A percentile compares a stretch with the other conserved stretches of the same genome.
Conservation (phyloP, 2,797 vertebrate genomes). For the Denticeps clupeoides region DNA sequence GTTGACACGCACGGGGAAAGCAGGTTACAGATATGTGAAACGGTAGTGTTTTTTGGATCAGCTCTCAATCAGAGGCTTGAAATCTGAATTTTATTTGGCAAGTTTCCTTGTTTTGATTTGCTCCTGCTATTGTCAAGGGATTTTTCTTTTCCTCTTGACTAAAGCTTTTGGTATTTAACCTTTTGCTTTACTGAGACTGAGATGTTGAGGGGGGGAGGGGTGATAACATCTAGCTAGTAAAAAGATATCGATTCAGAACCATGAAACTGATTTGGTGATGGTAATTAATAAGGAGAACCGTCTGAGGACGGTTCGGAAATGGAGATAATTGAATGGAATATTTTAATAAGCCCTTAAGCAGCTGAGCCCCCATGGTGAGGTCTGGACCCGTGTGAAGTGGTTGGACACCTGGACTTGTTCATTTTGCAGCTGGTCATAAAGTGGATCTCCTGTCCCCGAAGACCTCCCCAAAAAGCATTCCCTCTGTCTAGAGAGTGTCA, state of each 20-base stretch:
- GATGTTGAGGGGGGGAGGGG: too few relatives aligned
- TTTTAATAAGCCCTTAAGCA: constrained; percentile 49
- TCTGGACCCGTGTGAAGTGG: constrained; percentile 48
- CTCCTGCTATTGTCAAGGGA: too few relatives aligned
- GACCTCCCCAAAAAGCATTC: constrained; percentile 25
- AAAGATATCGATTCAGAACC: too few relatives aligned
- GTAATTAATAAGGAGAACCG: constrained; percentile 55
- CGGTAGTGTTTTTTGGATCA: constrained; percentile 20
- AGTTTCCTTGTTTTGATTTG: constrained; percentile 12
- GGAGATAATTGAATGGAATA: constrained; percentile 60
- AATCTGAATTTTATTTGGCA: constrained; percentile 15
- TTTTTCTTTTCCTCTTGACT: too few relatives aligned
- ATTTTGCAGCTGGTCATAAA: constrained; percentile 62
- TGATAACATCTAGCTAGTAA: too few relatives aligned
- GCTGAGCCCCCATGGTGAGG: constrained; percentile 55
- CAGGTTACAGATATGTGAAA: constrained; percentile 24
- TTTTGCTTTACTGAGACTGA: too few relatives aligned
- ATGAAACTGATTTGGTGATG: constrained; percentile 25
- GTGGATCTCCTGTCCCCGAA: constrained; percentile 51
- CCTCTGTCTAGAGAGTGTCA: constrained; percentile 38
- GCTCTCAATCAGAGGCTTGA: constrained; percentile 19
- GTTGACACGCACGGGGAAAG: constrained; percentile 23
- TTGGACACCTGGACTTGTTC: constrained; percentile 60
- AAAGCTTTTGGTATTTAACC: too few relatives aligned
- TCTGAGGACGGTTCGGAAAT: constrained; percentile 50